Conservation (phyloP, 2,888 invertebrate species). For the Melieria crassipennis region DNA sequence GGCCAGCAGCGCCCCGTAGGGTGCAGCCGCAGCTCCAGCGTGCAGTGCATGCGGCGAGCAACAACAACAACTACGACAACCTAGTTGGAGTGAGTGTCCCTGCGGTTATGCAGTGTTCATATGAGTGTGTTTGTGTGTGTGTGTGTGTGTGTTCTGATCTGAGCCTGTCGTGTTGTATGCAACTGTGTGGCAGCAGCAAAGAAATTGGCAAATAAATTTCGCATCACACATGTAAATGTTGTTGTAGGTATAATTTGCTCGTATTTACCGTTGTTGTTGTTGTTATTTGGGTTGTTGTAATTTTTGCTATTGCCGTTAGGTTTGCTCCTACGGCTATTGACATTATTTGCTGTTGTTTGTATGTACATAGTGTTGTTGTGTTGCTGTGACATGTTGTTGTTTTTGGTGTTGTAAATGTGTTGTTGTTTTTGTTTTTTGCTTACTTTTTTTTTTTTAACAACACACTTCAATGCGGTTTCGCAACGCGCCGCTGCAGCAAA, state of each 20-base stretch:
- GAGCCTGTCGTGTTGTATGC: neutral
- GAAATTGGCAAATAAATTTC: slow-evolving; percentile 48
- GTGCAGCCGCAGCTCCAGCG: too few relatives aligned
- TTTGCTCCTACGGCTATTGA: slow-evolving; percentile 10
- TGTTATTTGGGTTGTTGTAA: slow-evolving; percentile 9
- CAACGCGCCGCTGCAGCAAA: too few relatives aligned
- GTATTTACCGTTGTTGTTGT: slow-evolving; percentile 26
- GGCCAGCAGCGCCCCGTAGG: too few relatives aligned
- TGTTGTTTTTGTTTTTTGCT: slow-evolving; percentile 30
- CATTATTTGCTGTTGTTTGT: slow-evolving; percentile 13
- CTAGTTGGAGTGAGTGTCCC: too few relatives aligned
- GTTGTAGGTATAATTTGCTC: slow-evolving; percentile 59
- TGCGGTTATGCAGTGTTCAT: too few relatives aligned
- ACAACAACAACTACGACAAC: slow-evolving; percentile 2
- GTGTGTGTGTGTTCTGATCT: slow-evolving; percentile 6
- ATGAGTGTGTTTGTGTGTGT: neutral
- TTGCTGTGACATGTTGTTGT: neutral
- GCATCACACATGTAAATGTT: slow-evolving; percentile 55
- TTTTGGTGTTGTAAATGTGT: slow-evolving; percentile 15
- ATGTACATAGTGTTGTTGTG: neutral
- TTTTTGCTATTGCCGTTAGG: neutral
- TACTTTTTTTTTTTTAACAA: too few relatives aligned
- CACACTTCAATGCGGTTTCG: too few relatives aligned
- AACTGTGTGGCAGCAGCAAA: slow-evolving; percentile 27
- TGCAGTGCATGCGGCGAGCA: neutral